Percentiles rank a stretch among this genome's conserved stretches.
Evolutionary conservation across 2,888 invertebrate genomes (phyloP).

Genomic region (Volucella inflata): DNA sequence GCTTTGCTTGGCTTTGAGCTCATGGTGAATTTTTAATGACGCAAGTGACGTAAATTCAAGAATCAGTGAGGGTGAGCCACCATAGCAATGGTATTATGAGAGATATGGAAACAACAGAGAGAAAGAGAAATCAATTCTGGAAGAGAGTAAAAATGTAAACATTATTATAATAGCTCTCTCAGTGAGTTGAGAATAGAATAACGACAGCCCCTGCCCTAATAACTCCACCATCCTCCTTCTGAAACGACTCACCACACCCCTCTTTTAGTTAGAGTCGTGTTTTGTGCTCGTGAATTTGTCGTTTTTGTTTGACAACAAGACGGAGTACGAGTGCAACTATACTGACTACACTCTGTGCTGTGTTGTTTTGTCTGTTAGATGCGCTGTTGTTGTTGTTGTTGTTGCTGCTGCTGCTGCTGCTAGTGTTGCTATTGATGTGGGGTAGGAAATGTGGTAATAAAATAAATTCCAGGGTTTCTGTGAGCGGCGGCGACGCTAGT

Average conservation of each 20-base stretch:
- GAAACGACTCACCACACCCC: constrained; percentile 38
- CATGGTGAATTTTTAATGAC: constrained; percentile 67
- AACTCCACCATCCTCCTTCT: background rate
- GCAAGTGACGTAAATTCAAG: constrained; percentile 69
- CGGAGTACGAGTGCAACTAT: constrained; percentile 22
- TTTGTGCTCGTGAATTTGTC: constrained; percentile 46
- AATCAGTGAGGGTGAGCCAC: constrained; percentile 1
- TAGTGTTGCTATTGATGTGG: constrained; percentile 39
- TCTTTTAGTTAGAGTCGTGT: constrained; percentile 12
- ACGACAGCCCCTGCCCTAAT: background rate
- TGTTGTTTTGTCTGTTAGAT: constrained; percentile 38
- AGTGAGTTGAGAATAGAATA: background rate
- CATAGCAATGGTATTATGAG: constrained; percentile 2
- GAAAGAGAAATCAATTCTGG: constrained; percentile 1
- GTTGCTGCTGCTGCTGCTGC: background rate
- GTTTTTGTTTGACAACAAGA: constrained; percentile 71
- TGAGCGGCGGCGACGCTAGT: constrained; percentile 54
- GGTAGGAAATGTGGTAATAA: constrained; percentile 6
- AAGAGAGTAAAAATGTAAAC: constrained; percentile 61
- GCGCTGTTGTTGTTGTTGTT: constrained; percentile 18
- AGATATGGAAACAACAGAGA: constrained; percentile 19
- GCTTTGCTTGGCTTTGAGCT: constrained; percentile 3
- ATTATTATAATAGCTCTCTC: constrained; percentile 27
- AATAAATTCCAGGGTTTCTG: constrained; percentile 67
- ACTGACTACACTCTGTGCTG: background rate